Evolutionary conservation across 2,888 invertebrate species (phyloP), one percentile per base, ranked within the genome.

Genomic region (Cremastinae sp.): DNA sequence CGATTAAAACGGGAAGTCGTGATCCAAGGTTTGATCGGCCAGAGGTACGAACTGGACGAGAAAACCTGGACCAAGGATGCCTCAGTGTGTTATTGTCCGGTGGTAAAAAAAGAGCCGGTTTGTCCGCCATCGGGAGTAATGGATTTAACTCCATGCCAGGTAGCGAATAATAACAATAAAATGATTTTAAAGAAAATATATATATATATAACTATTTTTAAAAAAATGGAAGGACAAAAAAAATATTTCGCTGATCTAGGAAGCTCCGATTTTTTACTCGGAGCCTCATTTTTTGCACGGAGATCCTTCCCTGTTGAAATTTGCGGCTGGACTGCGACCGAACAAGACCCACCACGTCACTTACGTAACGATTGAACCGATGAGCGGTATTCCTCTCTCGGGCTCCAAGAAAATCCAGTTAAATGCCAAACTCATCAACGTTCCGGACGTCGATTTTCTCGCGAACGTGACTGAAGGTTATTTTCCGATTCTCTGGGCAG

Each of bases 231-330:
- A 7, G 7, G 36, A 12, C 1, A 12, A 38, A 49, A 51, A 2
- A 16, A 34, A 34, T 45, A 54, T 54, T 36, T 16, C 9, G 16
- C 16, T 18, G 0, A 16, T 49, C 28, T 28, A 93, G 84, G 92
- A 92, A 5, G 92, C 92, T 0, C 94, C 94, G 0, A 91, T 93
- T 18, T 90, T 93, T 41, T 90, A 92, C 12, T 94, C 94, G 0
- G 90, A 93, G 74, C 94, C 95, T 0, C 95, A 95, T 88, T 94
- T 92, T 89, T 92, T 93, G 84, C 89, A 93, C 14, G 93, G 88
- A 0, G 92, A 92, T 9, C 91, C 91, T 4, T 90, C 91, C 53
- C 86, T 93, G 7, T 82, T 91, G 3, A 90, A 91, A 0, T 93
- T 90, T 84, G 92, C 92, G 74, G 88, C 84, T 0, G 93, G 93